phyloP scores from a whole-genome alignment of 2,113 vertebrate genomes.

The Vulpes vulpes region DNA sequence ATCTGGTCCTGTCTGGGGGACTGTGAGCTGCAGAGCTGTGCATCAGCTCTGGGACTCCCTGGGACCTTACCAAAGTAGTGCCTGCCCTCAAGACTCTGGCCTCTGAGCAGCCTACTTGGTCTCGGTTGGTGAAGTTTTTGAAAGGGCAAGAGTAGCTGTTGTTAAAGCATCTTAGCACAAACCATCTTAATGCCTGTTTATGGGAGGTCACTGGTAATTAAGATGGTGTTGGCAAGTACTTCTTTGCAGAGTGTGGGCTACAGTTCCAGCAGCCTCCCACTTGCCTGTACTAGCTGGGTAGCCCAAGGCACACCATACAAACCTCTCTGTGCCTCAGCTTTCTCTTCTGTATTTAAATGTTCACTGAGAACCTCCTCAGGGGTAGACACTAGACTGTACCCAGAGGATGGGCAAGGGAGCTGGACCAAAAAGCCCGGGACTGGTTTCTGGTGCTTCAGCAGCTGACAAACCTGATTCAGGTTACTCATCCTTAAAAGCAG shows the following conservation, averaged over 20 bases:
- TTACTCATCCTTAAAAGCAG: constrained; percentile 60
- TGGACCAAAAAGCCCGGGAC: neutral
- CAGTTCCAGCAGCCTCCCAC: neutral
- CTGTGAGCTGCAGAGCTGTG: neutral
- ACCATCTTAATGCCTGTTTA: neutral
- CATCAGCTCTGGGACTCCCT: neutral
- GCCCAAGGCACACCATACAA: neutral
- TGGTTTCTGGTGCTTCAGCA: neutral
- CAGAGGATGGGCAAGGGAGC: neutral
- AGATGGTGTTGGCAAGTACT: neutral
- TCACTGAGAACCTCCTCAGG: neutral
- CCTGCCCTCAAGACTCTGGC: neutral
- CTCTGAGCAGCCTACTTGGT: neutral
- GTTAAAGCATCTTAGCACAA: neutral
- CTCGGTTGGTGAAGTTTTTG: neutral
- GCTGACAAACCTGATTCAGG: constrained; percentile 44
- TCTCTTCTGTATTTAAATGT: neutral
- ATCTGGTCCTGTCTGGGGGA: neutral
- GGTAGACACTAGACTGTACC: neutral
- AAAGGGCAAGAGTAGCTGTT: neutral
- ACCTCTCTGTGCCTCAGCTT: neutral
- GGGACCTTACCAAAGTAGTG: neutral
- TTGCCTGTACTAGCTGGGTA: neutral
- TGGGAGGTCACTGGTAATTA: neutral
- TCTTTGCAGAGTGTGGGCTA: neutral